Conservation (phyloP, 2,113 vertebrate genomes). For the Actinemys pallida region DNA sequence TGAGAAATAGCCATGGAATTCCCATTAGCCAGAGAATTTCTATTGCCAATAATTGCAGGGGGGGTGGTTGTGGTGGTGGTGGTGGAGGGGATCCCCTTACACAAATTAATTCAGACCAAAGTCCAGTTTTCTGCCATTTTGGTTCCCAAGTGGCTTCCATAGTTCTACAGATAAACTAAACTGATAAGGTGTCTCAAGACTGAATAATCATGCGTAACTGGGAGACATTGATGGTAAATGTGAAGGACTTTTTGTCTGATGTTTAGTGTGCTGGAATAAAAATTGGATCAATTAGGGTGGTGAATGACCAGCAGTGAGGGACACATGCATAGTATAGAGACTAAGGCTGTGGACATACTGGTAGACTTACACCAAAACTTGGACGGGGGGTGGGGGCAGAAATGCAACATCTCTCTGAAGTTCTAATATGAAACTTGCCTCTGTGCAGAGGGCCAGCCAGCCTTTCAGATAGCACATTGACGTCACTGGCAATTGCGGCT, state of each 20-base stretch:
- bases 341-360: not conserved
- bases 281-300: not conserved
- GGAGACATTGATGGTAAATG: not conserved
- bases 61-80: too few relatives aligned
- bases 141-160: not conserved
- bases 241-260: not conserved
- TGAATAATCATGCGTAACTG: not conserved
- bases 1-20: not conserved
- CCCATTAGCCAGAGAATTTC: not conserved
- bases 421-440: not conserved
- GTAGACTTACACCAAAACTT: not conserved
- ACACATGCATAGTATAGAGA: accelerated
- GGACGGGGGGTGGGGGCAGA: not conserved
- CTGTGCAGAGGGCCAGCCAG: not conserved
- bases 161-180: not conserved
- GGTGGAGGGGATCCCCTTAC: not conserved
- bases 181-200: not conserved
- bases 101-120: not conserved
- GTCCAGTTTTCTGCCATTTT: not conserved
- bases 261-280: not conserved
- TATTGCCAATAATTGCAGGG: not conserved
- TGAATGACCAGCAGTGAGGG: not conserved
- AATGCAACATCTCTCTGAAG: not conserved
- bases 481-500: not conserved
- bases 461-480: not conserved